phyloP scores from a whole-genome alignment of 1,140 invertebrate species.

The Drosophila pseudoananassae region DNA sequence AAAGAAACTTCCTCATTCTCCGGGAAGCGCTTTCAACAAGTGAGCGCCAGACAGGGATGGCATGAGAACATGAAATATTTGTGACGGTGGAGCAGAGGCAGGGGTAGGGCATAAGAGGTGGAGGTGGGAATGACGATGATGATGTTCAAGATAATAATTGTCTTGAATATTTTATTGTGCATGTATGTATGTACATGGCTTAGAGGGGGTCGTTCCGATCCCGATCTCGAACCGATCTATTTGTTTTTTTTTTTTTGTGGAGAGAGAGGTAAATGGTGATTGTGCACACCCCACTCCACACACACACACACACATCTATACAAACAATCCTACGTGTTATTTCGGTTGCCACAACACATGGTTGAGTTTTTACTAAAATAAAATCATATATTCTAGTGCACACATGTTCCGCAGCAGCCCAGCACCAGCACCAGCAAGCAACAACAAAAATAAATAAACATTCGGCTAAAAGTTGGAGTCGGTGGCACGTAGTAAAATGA shows the following conservation, averaged over 20 bases:
- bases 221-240: constrained; percentile 34
- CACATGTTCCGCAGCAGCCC: constrained; percentile 64
- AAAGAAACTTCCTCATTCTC: constrained; percentile 80
- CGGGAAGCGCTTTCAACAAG: constrained; percentile 79
- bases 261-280: constrained; percentile 60
- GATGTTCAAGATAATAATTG: constrained; percentile 50
- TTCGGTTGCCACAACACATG: constrained; percentile 77
- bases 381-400: constrained; percentile 72
- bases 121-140: constrained; percentile 34
- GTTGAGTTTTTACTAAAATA: constrained; percentile 75
- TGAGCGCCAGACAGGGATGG: constrained; percentile 55
- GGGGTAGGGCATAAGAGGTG: constrained; percentile 21
- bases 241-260: constrained; percentile 75
- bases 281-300: constrained; percentile 22
- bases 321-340: constrained; percentile 75
- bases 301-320: constrained; percentile 5
- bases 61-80: constrained; percentile 44
- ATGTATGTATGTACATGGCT: constrained; percentile 72
- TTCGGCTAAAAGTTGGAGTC: constrained; percentile 67
- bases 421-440: constrained; percentile 17
- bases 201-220: constrained; percentile 74
- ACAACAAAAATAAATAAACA: constrained; percentile 70
- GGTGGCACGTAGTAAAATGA: constrained; percentile 82
- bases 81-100: constrained; percentile 15
- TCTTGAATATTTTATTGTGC: constrained; percentile 69